Evolutionary conservation across 2,888 invertebrate species (phyloP).

Genomic region (Leucoptera coffeella): DNA sequence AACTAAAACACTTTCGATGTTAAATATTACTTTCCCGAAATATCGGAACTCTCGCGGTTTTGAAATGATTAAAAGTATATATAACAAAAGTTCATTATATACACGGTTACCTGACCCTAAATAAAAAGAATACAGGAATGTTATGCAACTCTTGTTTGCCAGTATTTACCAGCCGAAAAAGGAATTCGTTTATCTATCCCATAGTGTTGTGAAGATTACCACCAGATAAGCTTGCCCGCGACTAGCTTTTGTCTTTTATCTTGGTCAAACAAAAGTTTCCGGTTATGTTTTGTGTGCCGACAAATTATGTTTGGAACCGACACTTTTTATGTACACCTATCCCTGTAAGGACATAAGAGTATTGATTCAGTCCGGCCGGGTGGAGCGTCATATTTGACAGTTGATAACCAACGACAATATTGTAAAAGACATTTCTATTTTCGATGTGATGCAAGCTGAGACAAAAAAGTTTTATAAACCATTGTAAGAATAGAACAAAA

Average conservation of each 20-base stretch:
- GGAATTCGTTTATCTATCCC: conserved; percentile 36
- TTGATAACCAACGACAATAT: conserved; percentile 1
- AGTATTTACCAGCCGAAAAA: conserved; percentile 31
- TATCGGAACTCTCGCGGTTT: no score
- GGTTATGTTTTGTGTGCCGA: conserved; percentile 16
- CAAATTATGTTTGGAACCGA: conserved; percentile 19
- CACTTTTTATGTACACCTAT: no score
- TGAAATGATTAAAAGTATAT: no score
- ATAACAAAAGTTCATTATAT: no score
- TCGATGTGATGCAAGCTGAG: no score
- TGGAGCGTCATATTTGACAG: not conserved
- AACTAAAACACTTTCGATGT: no score
- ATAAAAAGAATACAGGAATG: no score
- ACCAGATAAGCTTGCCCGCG: conserved; percentile 30
- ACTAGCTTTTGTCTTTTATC: conserved; percentile 43
- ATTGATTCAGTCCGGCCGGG: conserved; percentile 1
- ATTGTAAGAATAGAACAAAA: no score
- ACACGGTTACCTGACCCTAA: no score
- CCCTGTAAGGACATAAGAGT: conserved; percentile 1
- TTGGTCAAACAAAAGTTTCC: conserved; percentile 43
- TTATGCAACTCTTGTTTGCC: conserved; percentile 21
- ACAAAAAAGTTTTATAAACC: no score
- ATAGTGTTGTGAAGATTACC: conserved; percentile 18
- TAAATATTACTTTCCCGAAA: no score
- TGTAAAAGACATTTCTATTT: no score